Evolutionary conservation across 2,888 invertebrate genomes (phyloP), one percentile per base, ranked within the genome.

Genomic region (Megamerina dolium): DNA sequence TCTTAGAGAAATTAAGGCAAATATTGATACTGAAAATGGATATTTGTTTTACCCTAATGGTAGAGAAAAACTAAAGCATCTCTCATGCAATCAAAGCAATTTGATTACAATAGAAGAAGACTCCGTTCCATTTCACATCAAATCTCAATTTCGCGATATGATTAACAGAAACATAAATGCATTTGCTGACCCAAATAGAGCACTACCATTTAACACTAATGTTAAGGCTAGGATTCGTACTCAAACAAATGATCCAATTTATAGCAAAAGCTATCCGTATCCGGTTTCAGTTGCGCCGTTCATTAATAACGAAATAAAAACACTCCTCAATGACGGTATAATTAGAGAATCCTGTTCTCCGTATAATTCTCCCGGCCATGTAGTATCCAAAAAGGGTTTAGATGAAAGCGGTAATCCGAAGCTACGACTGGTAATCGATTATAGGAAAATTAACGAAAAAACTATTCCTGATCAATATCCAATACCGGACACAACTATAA

Each of bases 341-440:
- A 19, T 19, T 34, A 17, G 34, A 23, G 8, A 6, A 34, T 18
- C 3, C 34, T 12, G 18, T 17, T 18, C 12, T 18, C 34, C 17
- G 10, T 49, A 46, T 36, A 46, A 38, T 23, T 38, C 43, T 19
- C 46, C 49, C 10, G 23, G 41, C 21, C 43, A 41, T 14, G 44
- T 46, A 9, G 41, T 46, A 4, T 20, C 41, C 9, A 45, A 48
- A 32, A 45, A 48, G 19, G 27, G 16, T 12, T 19, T 19, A 4
- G 19, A 38, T 12, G 30, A 38, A 38, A 19, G 13, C 19, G 38
- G 38, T 3, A 29, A 29, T 17, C 17, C 4, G n/a, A 38, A 38
- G 19, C 12, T 19, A 12, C 29, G 42, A 23, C 30, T 45, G 4
- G 42, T 48, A 4, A 33, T 45, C 14, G 39, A 45, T 21, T 48